Evolutionary conservation across 2,888 invertebrate species (phyloP).

Genomic region (Spodoptera littoralis): DNA sequence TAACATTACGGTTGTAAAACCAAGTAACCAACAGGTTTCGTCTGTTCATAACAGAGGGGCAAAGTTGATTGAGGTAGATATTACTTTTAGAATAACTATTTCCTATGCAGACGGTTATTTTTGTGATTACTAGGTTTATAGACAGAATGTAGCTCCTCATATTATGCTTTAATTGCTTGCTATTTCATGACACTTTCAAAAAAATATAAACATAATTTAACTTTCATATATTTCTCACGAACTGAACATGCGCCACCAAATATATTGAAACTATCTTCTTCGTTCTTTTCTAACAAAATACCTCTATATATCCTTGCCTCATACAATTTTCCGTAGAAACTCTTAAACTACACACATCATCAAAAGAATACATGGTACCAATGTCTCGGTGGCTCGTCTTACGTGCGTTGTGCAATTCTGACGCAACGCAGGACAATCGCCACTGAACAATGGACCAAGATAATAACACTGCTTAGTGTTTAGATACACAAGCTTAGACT

Average conservation of each 20-base stretch:
- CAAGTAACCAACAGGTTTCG: background rate
- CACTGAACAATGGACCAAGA: slow-evolving; percentile 45
- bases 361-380: background rate
- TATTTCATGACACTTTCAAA: too few species aligned
- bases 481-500: slow-evolving; percentile 3
- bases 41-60: slow-evolving; percentile 15
- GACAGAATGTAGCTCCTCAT: too few species aligned
- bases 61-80: slow-evolving; percentile 8
- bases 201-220: too few species aligned
- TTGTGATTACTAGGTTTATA: background rate
- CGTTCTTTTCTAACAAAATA: too few species aligned
- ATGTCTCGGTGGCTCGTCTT: slow-evolving; percentile 24
- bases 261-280: too few species aligned
- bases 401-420: slow-evolving; percentile 38
- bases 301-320: background rate
- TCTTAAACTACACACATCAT: slow-evolving; percentile 28
- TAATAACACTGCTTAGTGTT: slow-evolving; percentile 36
- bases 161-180: too few species aligned
- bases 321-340: slow-evolving; percentile 37
- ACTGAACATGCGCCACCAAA: too few species aligned
- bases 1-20: slow-evolving; percentile 33
- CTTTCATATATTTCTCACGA: too few species aligned
- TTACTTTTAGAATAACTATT: slow-evolving; percentile 2
- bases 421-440: slow-evolving; percentile 51
- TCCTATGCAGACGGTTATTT: background rate